Percentiles rank a stretch among this genome's conserved stretches.
phyloP scores from a whole-genome alignment of 1,140 invertebrate species.

The Bombus huntii region DNA sequence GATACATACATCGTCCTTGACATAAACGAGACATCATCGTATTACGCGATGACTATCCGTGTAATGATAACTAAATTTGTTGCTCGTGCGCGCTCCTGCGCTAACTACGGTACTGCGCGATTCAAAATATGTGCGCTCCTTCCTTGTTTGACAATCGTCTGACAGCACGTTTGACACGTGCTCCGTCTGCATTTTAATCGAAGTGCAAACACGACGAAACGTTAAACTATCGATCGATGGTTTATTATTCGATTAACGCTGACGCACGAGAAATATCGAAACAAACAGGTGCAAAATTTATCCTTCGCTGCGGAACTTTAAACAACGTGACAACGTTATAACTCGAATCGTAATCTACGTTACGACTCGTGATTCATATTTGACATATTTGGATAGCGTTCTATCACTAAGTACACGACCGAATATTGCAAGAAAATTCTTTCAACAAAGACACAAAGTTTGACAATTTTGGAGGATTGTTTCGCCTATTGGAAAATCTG shows the following conservation, averaged over 20 bases:
- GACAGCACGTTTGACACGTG: too few species aligned
- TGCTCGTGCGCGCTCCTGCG: not conserved
- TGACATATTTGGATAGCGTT: too few species aligned
- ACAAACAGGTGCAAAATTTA: too few species aligned
- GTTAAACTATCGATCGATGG: not conserved
- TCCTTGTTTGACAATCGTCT: not conserved
- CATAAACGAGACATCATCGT: not conserved
- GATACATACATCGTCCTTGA: conserved; percentile 19
- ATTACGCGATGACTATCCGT: not conserved
- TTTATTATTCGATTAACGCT: not conserved
- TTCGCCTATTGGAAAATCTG: too few species aligned
- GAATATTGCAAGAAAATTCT: too few species aligned
- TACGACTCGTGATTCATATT: not conserved
- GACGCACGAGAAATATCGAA: not conserved
- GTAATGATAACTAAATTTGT: conserved; percentile 16
- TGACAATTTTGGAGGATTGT: too few species aligned
- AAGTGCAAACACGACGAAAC: not conserved
- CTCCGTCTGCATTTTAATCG: not conserved
- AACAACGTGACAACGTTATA: not conserved
- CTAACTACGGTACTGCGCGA: not conserved
- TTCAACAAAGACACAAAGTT: too few species aligned
- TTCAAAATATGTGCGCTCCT: not conserved
- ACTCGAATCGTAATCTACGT: not conserved
- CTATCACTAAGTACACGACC: too few species aligned
- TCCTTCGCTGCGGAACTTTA: too few species aligned